Evolutionary conservation across 2,113 vertebrate genomes (phyloP).

Genomic region (Crocuta crocuta): DNA sequence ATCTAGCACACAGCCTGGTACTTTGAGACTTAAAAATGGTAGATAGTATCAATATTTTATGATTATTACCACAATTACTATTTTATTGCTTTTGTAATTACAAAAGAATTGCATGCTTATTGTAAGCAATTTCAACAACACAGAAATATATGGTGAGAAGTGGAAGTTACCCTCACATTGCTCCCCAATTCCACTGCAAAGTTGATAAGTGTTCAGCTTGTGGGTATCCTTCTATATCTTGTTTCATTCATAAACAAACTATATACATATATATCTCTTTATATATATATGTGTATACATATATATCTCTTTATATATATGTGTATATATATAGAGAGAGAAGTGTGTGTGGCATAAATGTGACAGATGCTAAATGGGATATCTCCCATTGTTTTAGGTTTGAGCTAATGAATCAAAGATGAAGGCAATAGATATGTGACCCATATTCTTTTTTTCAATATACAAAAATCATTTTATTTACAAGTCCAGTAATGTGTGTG

Average conservation of each 20-base stretch:
- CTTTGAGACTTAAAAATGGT: neutral
- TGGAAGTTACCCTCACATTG: neutral
- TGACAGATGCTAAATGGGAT: neutral
- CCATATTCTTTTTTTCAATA: neutral
- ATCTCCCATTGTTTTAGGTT: neutral
- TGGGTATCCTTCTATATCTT: neutral
- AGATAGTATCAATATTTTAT: neutral
- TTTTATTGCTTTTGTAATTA: constrained; percentile 39
- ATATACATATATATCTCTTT: no score
- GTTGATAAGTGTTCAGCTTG: no score
- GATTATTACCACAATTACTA: neutral
- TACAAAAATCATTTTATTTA: no score
- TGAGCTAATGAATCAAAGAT: neutral
- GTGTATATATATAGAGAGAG: neutral
- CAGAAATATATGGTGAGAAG: neutral
- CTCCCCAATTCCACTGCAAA: no score
- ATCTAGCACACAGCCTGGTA: neutral
- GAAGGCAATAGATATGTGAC: neutral
- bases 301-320: no score
- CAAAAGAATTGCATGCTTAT: neutral
- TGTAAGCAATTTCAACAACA: neutral
- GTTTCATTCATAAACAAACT: neutral
- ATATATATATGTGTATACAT: no score
- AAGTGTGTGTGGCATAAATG: neutral
- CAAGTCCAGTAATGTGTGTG: no score